These are phyloP conservation scores for Micoletzkya japonica DNA, from an alignment of 2,888 invertebrate species.

Conservation along the genomic window DNA sequence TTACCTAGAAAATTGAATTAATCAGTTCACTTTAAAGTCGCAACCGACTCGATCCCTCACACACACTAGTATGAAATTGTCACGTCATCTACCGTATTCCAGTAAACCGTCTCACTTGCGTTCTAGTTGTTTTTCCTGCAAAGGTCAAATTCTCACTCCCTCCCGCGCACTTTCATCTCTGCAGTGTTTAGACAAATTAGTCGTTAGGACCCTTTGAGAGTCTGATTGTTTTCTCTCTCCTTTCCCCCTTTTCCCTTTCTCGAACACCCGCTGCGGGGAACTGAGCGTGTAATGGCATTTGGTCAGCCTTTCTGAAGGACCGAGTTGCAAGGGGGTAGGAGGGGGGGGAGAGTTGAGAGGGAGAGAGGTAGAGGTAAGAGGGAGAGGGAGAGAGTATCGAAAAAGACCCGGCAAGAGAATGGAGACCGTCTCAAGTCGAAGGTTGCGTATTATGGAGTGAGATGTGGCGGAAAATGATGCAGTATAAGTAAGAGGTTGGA, in stretches of 20 bases:
- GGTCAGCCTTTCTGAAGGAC: background rate
- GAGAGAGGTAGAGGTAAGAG: background rate
- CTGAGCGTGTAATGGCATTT: background rate
- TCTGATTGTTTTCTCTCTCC: background rate
- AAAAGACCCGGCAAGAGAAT: background rate
- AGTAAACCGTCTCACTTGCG: no score
- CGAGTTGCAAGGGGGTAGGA: conserved; percentile 6
- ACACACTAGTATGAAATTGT: no score
- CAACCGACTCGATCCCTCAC: no score
- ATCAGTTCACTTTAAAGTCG: no score
- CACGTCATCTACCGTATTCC: no score
- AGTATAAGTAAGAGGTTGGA: no score
- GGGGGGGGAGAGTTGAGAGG: background rate
- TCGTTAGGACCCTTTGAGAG: background rate
- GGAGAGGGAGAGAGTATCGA: background rate
- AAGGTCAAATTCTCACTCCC: background rate
- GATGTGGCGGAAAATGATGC: no score
- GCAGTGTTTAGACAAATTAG: conserved; percentile 11
- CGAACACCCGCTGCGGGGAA: background rate
- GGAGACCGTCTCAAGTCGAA: no score
- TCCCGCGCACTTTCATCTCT: conserved; percentile 8
- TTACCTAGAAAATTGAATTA: no score
- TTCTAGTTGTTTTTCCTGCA: no score
- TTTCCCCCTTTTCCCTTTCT: background rate
- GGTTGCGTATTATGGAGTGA: no score